Conservation (phyloP, 2,797 vertebrate genomes). For the Chaenodraco wilsoni region DNA sequence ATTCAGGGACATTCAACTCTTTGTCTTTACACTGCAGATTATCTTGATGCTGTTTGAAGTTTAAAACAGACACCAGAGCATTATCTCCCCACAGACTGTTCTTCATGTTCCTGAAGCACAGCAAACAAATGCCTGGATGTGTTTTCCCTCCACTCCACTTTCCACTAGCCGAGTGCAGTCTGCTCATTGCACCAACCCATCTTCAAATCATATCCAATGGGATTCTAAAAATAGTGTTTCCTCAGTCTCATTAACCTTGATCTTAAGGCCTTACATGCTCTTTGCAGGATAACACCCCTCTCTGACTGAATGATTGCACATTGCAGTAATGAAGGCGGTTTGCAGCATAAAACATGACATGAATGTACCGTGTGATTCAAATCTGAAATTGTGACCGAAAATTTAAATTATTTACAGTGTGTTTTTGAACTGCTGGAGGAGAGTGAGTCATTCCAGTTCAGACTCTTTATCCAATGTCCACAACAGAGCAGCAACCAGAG, state of each 20-base stretch:
- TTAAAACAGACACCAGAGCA: not conserved
- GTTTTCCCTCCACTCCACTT: conserved; percentile 23
- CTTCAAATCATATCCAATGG: conserved; percentile 23
- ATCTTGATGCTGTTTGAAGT: not conserved
- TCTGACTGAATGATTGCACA: conserved; percentile 37
- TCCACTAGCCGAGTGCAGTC: not conserved
- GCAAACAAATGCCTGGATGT: conserved; percentile 2
- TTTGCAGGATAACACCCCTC: conserved; percentile 16
- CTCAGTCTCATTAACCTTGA: conserved; percentile 53
- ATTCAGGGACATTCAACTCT: not conserved
- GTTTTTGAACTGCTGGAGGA: not conserved
- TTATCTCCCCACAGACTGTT: conserved; percentile 1
- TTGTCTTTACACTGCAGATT: not conserved
- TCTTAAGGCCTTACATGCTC: conserved; percentile 39
- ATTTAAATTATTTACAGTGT: not conserved
- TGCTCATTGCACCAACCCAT: conserved; percentile 20
- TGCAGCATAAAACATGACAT: conserved; percentile 23
- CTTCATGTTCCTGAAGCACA: not conserved
- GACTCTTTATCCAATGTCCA: not conserved
- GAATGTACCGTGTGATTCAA: not conserved
- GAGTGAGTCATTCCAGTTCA: not conserved
- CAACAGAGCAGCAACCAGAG: not conserved
- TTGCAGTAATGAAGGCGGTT: conserved; percentile 28
- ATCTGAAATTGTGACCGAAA: not conserved
- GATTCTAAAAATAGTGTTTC: conserved; percentile 50